A percentile compares a stretch with the other conserved stretches of the same genome.
These are phyloP conservation scores for Trisateles emortualis DNA, from an alignment of 2,888 invertebrate species.

Conservation along the genomic window DNA sequence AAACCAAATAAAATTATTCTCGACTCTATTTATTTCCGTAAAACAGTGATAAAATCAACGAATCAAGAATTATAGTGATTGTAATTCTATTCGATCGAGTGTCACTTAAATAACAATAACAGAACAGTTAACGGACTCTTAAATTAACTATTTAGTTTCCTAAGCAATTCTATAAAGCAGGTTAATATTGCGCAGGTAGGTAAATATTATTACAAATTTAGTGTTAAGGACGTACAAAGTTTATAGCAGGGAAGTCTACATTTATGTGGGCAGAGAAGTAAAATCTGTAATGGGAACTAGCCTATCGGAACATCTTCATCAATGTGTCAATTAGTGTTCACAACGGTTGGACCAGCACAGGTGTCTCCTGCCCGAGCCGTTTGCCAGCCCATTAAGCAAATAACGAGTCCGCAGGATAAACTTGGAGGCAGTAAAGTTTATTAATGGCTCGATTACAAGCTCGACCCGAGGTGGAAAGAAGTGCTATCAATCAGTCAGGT, in stretches of 20 bases:
- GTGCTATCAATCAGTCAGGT: slow-evolving; percentile 87
- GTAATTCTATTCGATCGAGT: not conserved
- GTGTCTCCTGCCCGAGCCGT: slow-evolving; percentile 74
- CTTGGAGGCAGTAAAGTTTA: slow-evolving; percentile 86
- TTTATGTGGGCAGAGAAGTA: slow-evolving; percentile 4
- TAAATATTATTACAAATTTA: too few relatives aligned
- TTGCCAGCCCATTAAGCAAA: slow-evolving; percentile 85
- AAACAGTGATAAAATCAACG: slow-evolving; percentile 46
- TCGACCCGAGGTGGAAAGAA: slow-evolving; percentile 87
- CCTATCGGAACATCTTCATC: slow-evolving; percentile 62
- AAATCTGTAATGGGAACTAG: slow-evolving; percentile 42
- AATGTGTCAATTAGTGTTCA: slow-evolving; percentile 75
- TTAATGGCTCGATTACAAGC: slow-evolving; percentile 87
- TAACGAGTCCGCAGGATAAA: slow-evolving; percentile 85
- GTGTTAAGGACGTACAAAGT: not conserved
- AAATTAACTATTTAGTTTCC: slow-evolving; percentile 6
- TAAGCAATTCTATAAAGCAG: not conserved
- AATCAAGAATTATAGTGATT: slow-evolving; percentile 11
- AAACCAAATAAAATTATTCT: slow-evolving; percentile 77
- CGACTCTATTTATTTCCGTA: slow-evolving; percentile 59
- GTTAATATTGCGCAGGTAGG: not conserved
- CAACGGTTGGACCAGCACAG: slow-evolving; percentile 71
- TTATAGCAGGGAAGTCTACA: not conserved
- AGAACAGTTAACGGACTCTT: not conserved
- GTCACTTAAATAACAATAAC: slow-evolving; percentile 1